Evolutionary conservation across 2,797 vertebrate species (phyloP), one percentile per base, ranked within the genome.

Genomic region (Tarsius wallacei): DNA sequence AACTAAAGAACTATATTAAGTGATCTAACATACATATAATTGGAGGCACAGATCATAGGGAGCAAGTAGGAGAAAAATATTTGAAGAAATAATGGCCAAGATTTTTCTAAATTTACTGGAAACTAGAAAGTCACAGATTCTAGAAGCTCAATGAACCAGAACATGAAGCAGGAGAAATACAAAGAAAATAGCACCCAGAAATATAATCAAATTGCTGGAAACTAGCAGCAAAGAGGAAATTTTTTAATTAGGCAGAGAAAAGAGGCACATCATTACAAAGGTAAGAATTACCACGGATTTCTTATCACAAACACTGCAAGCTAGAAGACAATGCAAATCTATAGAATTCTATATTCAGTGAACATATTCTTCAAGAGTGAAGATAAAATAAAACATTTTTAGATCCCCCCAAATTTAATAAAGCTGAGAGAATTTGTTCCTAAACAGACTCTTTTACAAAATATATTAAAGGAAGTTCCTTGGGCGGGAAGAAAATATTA

Each of bases 311-410:
- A 81, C 24, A 47, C 71, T 66, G 12, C 8, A 83, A 93, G 13
- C 42, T 59, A 17, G 49, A 91, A 94, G 74, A 74, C 24, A 77
- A 9, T n/a, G 66, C 42, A 57, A 47, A 66, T 42, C 61, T 89
- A 90, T 77, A 83, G 31, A 93, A 61, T 87, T 96, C 49, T 90
- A 3, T 87, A 36, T 77, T 86, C 33, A 53, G 28, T 68, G 28
- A 85, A 9, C 42, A 47, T 80, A 42, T 10, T 81, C 61, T 93
- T 95, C 9, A 90, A 71, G 71, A 87, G 63, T 55, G 64, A 92
- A 93, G 71, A 11, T 85, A 70, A 93, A 64, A 86, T 86, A 73
- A 88, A 51, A 82, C 6, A 11, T 83, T 89, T 90, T 94, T 91
- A 94, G 68, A 36, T 22, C 47, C 42, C 42, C 42, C 42, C 42